These are phyloP conservation scores for Sycobia sp. DNA, from an alignment of 1,140 invertebrate species.

Conservation along the genomic window DNA sequence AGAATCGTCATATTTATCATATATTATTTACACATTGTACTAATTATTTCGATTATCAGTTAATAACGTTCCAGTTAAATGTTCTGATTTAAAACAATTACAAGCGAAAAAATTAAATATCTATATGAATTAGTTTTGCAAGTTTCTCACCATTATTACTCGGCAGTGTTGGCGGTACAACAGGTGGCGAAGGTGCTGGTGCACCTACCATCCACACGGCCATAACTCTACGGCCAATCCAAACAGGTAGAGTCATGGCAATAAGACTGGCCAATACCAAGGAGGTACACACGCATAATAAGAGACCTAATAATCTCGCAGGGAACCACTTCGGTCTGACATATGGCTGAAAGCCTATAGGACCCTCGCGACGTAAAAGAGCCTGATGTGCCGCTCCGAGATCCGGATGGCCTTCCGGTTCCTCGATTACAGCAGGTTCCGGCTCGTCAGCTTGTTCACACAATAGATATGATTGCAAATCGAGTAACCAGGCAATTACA, in stretches of 20 bases:
- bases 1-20: too few relatives aligned
- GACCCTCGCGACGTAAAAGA: constrained; percentile 76
- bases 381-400: constrained; percentile 84
- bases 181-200: constrained; percentile 55
- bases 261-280: constrained; percentile 82
- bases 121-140: neutral
- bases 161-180: constrained; percentile 47
- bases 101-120: neutral
- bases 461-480: constrained; percentile 87
- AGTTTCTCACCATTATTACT: constrained; percentile 47
- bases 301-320: constrained; percentile 75
- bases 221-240: constrained; percentile 87
- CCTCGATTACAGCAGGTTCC: constrained; percentile 55
- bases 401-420: constrained; percentile 61
- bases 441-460: constrained; percentile 67
- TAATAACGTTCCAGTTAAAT: too few relatives aligned
- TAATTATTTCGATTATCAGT: too few relatives aligned
- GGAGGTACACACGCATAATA: constrained; percentile 83
- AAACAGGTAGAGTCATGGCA: constrained; percentile 88
- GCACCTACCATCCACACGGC: constrained; percentile 77
- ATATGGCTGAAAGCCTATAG: constrained; percentile 87
- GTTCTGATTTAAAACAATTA: too few relatives aligned
- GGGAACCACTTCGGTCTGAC: constrained; percentile 82
- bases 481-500: constrained; percentile 82
- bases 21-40: too few relatives aligned